Evolutionary conservation across 2,888 invertebrate species (phyloP).

Genomic region (Deilephila porcellus): DNA sequence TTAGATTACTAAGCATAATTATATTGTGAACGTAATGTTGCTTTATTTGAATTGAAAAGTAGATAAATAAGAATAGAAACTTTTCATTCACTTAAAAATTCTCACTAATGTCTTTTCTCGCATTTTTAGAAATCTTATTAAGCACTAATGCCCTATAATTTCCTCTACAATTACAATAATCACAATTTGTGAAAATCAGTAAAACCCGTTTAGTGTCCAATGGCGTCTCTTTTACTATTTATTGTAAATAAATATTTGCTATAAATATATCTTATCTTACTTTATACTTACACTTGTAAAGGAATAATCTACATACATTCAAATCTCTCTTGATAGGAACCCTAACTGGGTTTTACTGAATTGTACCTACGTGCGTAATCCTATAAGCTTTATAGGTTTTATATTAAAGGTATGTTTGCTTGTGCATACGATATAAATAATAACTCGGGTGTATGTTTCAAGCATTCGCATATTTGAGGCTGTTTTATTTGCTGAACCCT

Average conservation of each 20-base stretch:
- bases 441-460: neutral
- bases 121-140: slow-evolving; percentile 38
- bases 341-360: slow-evolving; percentile 8
- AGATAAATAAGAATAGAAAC: slow-evolving; percentile 28
- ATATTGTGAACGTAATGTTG: neutral
- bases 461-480: neutral
- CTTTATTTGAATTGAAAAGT: neutral
- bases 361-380: slow-evolving; percentile 6
- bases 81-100: slow-evolving; percentile 45
- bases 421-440: slow-evolving; percentile 4
- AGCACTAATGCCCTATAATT: slow-evolving; percentile 4
- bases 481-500: neutral
- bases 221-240: neutral
- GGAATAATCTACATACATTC: neutral
- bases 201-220: slow-evolving; percentile 3
- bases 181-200: slow-evolving; percentile 7
- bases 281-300: neutral
- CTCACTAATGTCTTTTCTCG: slow-evolving; percentile 82
- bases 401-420: neutral
- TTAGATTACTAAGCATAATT: too few species aligned
- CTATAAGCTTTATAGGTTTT: neutral
- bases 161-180: slow-evolving; percentile 4
- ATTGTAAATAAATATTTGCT: slow-evolving; percentile 6
- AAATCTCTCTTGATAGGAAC: slow-evolving; percentile 1
- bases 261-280: slow-evolving; percentile 2